Base-by-base conservation (phyloP, 2,113 vertebrate genomes). In the Elgaria multicarinata region DNA sequence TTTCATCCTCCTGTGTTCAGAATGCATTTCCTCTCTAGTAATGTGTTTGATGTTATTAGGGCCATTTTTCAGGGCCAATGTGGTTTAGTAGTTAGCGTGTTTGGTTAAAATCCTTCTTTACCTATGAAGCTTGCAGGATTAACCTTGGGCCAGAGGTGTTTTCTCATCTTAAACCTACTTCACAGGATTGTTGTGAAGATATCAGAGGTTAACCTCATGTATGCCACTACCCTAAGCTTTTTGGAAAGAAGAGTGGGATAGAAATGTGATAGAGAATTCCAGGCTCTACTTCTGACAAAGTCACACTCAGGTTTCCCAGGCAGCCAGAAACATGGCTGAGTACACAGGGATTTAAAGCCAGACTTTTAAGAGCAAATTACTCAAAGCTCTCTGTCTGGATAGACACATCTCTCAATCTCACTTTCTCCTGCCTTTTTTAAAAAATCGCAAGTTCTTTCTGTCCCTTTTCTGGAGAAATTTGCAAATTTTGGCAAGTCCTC, bases 1-100 rank as follows among this genome's bases (percentile, higher is more conserved):
- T 88, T 92, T 93, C 24, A 14, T 80, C 36, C 72, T 86, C 42
- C 20, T 79, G 6, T 4, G 72, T 78, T 90, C 79, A 5, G 53
- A 85, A 78, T 69, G 33, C 58, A 67, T 24, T 64, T 64, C 36
- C 72, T 79, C 39, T 66, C 22, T 50, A 36, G 44, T 36, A 79
- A 67, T 50, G 62, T 50, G 4, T 66, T 87, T 78, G 44, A 86
- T 62, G n/a, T 64, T 44, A 42, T 44, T 64, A 44, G 22, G 36
- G 28, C 20, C 6, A 7, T 72, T 50, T 53, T 80, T 69, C 42
- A 87, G 33, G 67, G 44, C 4, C 58, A 67, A 13, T 31, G 2
- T 53, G 13, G 39, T 46, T 14, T 31, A 39, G 8, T 66, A 85
- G 3, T 55, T 55, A 3, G 46, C n/a, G 20, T 55, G 50, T 10